Percentiles rank a stretch among this genome's conserved stretches.
Evolutionary conservation across 2,888 invertebrate species (phyloP).

Genomic region (Andrena fulva): DNA sequence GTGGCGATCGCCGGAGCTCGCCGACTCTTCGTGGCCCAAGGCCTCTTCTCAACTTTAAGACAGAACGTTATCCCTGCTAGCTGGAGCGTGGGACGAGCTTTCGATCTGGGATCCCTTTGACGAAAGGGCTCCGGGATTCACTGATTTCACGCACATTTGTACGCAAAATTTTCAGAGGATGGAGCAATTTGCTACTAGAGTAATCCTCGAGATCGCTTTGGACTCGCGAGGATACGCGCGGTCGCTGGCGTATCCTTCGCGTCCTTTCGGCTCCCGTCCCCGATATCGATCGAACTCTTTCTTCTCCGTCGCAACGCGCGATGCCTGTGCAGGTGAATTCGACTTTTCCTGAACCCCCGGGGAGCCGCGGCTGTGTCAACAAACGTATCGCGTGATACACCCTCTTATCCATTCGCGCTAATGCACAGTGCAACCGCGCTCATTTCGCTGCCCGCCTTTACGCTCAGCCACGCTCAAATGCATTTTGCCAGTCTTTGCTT

Average conservation of each 20-base stretch:
- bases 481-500: background rate
- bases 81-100: slow-evolving; percentile 6
- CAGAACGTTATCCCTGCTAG: background rate
- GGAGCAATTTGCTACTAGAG: background rate
- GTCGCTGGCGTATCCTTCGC: too few species aligned
- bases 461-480: background rate
- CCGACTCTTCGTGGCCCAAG: background rate
- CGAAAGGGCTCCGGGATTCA: background rate
- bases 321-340: slow-evolving; percentile 11
- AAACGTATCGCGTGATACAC: slow-evolving; percentile 25
- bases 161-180: background rate
- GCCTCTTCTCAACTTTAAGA: background rate
- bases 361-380: slow-evolving; percentile 5
- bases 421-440: background rate
- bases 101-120: background rate
- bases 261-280: background rate
- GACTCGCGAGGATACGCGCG: too few species aligned
- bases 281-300: slow-evolving; percentile 13
- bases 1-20: background rate
- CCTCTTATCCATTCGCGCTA: background rate
- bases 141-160: background rate
- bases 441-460: background rate
- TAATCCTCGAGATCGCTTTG: background rate
- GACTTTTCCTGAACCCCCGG: background rate
- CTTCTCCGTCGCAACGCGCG: background rate